Evolutionary conservation across 2,113 vertebrate genomes (phyloP).

Genomic region (Paralichthys olivaceus): DNA sequence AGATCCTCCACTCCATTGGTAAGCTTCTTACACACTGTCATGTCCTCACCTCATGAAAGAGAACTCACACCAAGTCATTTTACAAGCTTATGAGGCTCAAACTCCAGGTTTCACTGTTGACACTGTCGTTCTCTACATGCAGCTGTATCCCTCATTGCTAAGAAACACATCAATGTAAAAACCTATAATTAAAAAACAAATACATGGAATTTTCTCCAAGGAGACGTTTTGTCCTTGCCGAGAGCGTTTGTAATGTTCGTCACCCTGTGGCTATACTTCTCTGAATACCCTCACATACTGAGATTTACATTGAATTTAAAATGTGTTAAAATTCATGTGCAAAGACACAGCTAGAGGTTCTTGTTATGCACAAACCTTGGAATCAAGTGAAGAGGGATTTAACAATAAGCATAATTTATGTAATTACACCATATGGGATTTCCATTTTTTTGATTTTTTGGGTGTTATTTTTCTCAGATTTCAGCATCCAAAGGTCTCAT

Average conservation of each 20-base stretch:
- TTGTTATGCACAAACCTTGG: background rate
- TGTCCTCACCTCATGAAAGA: no score
- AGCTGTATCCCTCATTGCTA: no score
- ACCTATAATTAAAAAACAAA: no score
- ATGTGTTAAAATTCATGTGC: background rate
- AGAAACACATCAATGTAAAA: no score
- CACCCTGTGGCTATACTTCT: background rate
- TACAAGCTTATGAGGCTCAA: no score
- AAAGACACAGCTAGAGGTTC: slow-evolving; percentile 1
- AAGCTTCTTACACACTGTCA: no score
- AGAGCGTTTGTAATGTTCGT: background rate
- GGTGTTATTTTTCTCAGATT: background rate
- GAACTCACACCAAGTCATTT: no score
- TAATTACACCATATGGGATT: slow-evolving; percentile 1
- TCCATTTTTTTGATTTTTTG: background rate
- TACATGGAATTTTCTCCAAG: no score
- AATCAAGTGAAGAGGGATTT: background rate
- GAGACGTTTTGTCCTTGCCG: no score
- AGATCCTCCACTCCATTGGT: no score
- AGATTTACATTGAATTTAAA: background rate
- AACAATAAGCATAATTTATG: slow-evolving; percentile 7
- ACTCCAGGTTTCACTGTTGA: no score
- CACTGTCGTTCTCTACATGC: no score
- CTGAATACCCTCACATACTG: background rate
- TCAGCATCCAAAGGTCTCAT: background rate